Conservation (phyloP, 2,888 invertebrate genomes). For the Polietes domitor region DNA sequence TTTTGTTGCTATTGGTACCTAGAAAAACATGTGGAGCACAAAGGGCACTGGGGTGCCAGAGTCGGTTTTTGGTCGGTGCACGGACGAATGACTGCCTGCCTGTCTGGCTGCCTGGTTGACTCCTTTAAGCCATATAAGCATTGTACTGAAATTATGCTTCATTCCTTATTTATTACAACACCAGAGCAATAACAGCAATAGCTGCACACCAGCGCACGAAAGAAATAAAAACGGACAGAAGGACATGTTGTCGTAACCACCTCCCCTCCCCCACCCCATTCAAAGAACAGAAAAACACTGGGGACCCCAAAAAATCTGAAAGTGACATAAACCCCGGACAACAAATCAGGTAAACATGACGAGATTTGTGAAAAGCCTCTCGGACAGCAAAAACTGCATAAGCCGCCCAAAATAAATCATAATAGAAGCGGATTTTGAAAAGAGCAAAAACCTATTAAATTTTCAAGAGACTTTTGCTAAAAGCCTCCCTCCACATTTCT, state of each 20-base stretch:
- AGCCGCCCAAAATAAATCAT: slow-evolving; percentile 4
- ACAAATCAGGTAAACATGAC: slow-evolving; percentile 30
- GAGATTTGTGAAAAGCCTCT: slow-evolving; percentile 34
- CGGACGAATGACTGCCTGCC: neutral
- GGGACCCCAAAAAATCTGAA: slow-evolving; percentile 37
- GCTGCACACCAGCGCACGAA: neutral
- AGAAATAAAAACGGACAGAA: slow-evolving; percentile 8
- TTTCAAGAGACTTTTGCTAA: too few relatives aligned
- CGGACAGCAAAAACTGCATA: slow-evolving; percentile 13
- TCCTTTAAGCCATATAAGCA: slow-evolving; percentile 45
- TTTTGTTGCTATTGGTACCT: neutral
- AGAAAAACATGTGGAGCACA: slow-evolving; percentile 21
- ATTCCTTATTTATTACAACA: slow-evolving; percentile 56
- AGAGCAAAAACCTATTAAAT: slow-evolving; percentile 12
- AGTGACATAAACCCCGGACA: slow-evolving; percentile 50
- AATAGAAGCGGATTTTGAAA: slow-evolving; percentile 26
- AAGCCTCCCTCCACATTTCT: neutral
- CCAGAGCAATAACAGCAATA: neutral
- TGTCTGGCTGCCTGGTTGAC: slow-evolving; percentile 8
- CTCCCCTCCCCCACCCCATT: too few relatives aligned
- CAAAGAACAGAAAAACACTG: neutral
- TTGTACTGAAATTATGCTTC: slow-evolving; percentile 57
- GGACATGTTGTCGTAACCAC: neutral
- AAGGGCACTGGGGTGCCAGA: neutral
- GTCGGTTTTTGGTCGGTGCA: too few relatives aligned